Evolutionary conservation across 1,140 invertebrate species (phyloP).

Genomic region (Drosophila bipectinata): DNA sequence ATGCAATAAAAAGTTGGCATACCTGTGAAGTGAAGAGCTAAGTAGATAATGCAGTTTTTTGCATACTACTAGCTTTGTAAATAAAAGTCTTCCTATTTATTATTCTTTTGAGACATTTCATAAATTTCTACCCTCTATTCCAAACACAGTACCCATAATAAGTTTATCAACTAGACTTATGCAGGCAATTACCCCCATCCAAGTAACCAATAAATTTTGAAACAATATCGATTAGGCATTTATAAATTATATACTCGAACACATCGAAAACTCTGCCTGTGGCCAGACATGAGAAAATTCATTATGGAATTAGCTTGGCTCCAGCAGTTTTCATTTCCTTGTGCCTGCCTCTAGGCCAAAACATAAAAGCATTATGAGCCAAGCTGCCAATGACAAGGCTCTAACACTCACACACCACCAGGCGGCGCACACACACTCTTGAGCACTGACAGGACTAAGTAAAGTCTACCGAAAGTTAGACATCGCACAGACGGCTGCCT

Average conservation of each 20-base stretch:
- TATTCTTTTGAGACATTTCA: not conserved
- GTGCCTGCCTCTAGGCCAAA: constrained; percentile 27
- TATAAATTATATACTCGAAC: constrained; percentile 32
- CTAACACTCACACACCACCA: not conserved
- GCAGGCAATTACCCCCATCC: not conserved
- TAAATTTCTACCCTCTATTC: not conserved
- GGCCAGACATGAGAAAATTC: constrained; percentile 46
- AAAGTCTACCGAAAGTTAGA: constrained; percentile 74
- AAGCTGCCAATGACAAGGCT: constrained; percentile 46
- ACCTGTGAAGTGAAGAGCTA: constrained; percentile 19
- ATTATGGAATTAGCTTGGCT: constrained; percentile 50
- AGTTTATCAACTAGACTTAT: constrained; percentile 9
- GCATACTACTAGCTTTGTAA: not conserved
- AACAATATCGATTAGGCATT: constrained; percentile 48
- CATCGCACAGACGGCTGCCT: constrained; percentile 64
- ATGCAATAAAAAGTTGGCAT: constrained; percentile 31
- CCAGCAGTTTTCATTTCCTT: constrained; percentile 45
- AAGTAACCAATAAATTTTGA: constrained; percentile 38
- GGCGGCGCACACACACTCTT: constrained; percentile 9
- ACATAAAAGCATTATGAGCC: constrained; percentile 43
- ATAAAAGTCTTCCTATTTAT: not conserved
- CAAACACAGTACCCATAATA: not conserved
- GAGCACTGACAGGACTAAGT: constrained; percentile 34
- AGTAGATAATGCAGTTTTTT: constrained; percentile 13
- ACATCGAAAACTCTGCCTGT: constrained; percentile 18